phyloP scores from a whole-genome alignment of 2,888 invertebrate genomes.

The Drosophila austrosaltans region DNA sequence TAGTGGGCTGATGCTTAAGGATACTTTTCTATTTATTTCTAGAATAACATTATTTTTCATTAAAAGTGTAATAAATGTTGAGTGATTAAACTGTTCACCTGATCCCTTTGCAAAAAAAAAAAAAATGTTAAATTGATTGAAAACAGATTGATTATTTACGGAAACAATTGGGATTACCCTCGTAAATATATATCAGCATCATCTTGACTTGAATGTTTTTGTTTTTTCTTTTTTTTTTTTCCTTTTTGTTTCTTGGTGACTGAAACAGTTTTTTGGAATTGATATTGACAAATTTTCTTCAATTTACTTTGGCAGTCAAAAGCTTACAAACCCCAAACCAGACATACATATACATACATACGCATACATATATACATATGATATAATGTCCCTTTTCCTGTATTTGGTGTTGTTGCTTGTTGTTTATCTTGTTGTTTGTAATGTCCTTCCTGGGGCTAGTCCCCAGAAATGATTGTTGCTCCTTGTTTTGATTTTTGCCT shows the following conservation, averaged over 20 bases:
- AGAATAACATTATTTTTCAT: too few relatives aligned
- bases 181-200: neutral
- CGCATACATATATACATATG: neutral
- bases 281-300: slow-evolving; percentile 15
- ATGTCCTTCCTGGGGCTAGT: slow-evolving; percentile 60
- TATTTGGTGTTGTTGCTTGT: slow-evolving; percentile 20
- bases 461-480: slow-evolving; percentile 29
- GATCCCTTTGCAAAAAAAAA: neutral
- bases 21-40: too few relatives aligned
- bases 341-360: neutral
- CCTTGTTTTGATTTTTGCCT: slow-evolving; percentile 42
- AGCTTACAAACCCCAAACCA: slow-evolving; percentile 6
- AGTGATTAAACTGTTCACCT: neutral
- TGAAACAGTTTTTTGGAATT: slow-evolving; percentile 8
- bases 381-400: slow-evolving; percentile 6
- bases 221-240: neutral
- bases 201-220: neutral
- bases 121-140: neutral
- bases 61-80: too few relatives aligned
- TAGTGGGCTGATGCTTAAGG: too few relatives aligned
- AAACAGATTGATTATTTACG: neutral
- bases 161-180: neutral
- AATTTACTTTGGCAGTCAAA: slow-evolving; percentile 14
- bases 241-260: neutral
- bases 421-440: slow-evolving; percentile 26